A percentile compares a stretch with the other conserved stretches of the same genome.
These are phyloP conservation scores for Lutraria lutraria DNA, from an alignment of 2,888 invertebrate genomes.

Conservation along the genomic window DNA sequence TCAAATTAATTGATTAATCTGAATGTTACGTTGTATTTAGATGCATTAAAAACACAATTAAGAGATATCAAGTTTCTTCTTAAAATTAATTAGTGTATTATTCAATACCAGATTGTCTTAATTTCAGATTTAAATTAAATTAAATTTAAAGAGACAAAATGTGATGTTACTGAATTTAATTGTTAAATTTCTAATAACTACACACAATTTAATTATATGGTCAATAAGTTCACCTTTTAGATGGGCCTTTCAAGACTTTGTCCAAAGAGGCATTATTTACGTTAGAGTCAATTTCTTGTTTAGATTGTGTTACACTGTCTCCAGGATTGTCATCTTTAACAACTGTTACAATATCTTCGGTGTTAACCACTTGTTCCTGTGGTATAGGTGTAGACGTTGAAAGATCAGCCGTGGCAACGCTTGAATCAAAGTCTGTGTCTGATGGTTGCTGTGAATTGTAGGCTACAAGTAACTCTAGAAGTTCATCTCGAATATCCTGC, in stretches of 20 bases:
- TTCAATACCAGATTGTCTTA: too few relatives aligned
- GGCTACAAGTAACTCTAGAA: conserved; percentile 61
- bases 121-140: too few relatives aligned
- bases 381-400: conserved; percentile 21
- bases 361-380: not conserved
- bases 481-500: conserved; percentile 65
- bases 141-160: too few relatives aligned
- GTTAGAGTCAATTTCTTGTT: not conserved
- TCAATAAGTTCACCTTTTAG: not conserved
- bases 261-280: not conserved
- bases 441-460: conserved; percentile 29
- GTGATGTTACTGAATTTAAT: too few relatives aligned
- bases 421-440: conserved; percentile 34
- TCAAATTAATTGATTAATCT: too few relatives aligned
- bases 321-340: not conserved
- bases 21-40: too few relatives aligned
- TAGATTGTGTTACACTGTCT: not conserved
- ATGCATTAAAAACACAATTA: too few relatives aligned
- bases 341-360: not conserved
- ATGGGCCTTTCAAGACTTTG: not conserved
- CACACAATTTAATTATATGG: too few relatives aligned
- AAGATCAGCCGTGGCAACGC: conserved; percentile 17
- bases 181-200: too few relatives aligned
- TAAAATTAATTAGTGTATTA: too few relatives aligned
- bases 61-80: too few relatives aligned